A percentile compares a stretch with the other conserved stretches of the same genome.
Evolutionary conservation across 2,113 vertebrate genomes (phyloP).

Genomic region (Murina feae): DNA sequence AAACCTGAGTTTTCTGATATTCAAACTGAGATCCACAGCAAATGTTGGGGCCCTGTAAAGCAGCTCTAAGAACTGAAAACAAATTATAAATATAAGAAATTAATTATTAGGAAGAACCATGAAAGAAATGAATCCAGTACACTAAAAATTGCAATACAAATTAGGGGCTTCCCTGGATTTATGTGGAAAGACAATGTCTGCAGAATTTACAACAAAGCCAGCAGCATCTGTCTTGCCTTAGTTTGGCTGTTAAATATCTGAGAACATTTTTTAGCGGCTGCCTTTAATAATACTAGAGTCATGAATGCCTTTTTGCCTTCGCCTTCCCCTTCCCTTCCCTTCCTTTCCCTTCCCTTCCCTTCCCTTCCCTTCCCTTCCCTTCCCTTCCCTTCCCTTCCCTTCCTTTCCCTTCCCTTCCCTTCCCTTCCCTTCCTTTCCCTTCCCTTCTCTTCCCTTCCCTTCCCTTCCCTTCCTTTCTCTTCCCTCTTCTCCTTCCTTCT

Average conservation of each 20-base stretch:
- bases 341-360: neutral
- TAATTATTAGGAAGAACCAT: neutral
- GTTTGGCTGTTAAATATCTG: neutral
- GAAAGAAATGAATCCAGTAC: neutral
- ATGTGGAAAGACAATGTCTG: neutral
- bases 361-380: neutral
- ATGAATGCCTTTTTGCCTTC: neutral
- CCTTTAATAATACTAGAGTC: neutral
- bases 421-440: neutral
- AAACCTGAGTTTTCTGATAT: neutral
- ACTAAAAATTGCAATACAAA: neutral
- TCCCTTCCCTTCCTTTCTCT: accelerated
- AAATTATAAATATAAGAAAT: neutral
- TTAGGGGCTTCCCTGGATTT: neutral
- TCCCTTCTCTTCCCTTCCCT: neutral
- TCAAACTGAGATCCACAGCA: neutral
- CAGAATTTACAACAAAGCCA: neutral
- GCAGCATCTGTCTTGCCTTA: neutral
- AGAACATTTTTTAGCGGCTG: neutral
- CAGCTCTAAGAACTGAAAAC: neutral
- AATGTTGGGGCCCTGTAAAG: neutral
- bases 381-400: neutral
- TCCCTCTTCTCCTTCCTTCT: neutral
- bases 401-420: neutral
- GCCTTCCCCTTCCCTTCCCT: too few relatives aligned